Base-by-base conservation (phyloP, 37 sponge, comb jelly and placozoan genomes). In the Lycopodina hypogea region DNA sequence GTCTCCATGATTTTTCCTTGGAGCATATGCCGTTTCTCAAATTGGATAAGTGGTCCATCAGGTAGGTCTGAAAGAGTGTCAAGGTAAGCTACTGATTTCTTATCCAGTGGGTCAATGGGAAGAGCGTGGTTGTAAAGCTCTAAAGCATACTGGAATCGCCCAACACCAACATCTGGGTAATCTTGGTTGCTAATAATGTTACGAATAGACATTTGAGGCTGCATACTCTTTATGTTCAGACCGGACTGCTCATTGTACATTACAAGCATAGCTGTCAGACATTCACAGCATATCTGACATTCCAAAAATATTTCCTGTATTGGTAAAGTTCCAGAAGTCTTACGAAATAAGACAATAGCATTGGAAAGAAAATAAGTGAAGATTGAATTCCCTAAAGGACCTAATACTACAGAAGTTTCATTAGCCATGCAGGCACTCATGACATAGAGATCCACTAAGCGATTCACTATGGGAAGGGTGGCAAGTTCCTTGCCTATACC, bases 291-390 rank as follows among this genome's bases (percentile, higher is more conserved):
- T 2, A 29, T 66, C 52, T 62, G 36, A 35, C 82, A 82, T 51
- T 74, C 75, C 14, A 26, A 29, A 37, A 74, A 82, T 34, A 82
- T 65, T 28, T 64, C 63, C 1, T 36, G 23, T 17, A 83, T 29
- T 18, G 69, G 77, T 1, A 83, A 42, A 41, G 17, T n/a, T 29
- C 72, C 71, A 71, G 48, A 38, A 21, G 3, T 24, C n/a, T 39
- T 8, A 23, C 15, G 11, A 3, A 7, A 32, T 1, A 69, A 18
- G 23, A 32, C 1, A 69, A 34, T 36, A 50, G 42, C 56, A 24
- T 68, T 6, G 11, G 83, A 68, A 4, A 87, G 71, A 34, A 81
- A 81, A 59, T 81, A 87, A 24, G 58, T 50, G 64, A 87, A 87
- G 22, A 81, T 63, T 38, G 88, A 87, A 34, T 87, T 57, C 1